phyloP scores from a whole-genome alignment of 2,113 vertebrate genomes.

The Pionites leucogaster region DNA sequence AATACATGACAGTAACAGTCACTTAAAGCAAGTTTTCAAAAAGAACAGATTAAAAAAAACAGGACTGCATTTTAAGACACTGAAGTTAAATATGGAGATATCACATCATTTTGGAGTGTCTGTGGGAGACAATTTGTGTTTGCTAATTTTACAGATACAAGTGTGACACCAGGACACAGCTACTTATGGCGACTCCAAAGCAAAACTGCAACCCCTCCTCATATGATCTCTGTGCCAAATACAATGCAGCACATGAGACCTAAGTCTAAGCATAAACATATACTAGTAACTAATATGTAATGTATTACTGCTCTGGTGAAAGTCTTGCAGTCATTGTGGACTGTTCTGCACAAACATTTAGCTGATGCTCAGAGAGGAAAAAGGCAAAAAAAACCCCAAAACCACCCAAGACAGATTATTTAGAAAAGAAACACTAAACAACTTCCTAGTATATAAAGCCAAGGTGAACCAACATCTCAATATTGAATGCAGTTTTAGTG shows the following conservation, averaged over 20 bases:
- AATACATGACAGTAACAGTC: background rate
- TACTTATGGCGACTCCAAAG: background rate
- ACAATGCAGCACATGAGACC: background rate
- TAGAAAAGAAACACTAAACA: background rate
- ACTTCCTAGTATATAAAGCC: background rate
- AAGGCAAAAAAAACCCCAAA: background rate
- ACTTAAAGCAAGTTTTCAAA: background rate
- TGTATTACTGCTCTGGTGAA: background rate
- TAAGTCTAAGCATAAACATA: background rate
- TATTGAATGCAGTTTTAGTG: background rate
- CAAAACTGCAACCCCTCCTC: background rate
- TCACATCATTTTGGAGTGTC: background rate
- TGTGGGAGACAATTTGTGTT: background rate
- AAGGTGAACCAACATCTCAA: background rate
- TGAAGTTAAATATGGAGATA: background rate
- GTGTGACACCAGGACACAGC: background rate
- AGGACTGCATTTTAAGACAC: background rate
- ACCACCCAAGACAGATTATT: background rate
- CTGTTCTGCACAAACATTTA: background rate
- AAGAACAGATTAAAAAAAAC: background rate
- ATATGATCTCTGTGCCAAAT: background rate
- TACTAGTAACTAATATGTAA: background rate
- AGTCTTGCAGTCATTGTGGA: background rate
- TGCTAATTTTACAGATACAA: background rate
- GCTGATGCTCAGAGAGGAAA: background rate